Evolutionary conservation across 1,140 invertebrate genomes (phyloP).

Genomic region (Formica exsecta): DNA sequence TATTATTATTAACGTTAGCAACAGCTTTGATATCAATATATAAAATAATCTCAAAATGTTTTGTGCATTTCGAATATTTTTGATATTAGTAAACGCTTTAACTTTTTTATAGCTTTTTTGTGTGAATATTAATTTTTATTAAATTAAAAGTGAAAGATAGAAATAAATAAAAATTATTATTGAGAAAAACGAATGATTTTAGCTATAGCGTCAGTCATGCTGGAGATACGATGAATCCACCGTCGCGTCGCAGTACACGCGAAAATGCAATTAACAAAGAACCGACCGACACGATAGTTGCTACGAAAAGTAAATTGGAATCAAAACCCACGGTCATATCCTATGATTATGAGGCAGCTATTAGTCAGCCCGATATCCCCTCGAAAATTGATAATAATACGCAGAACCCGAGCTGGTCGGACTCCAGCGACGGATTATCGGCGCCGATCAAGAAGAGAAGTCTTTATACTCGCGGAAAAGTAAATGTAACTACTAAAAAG

Average conservation of each 20-base stretch:
- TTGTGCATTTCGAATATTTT: background rate
- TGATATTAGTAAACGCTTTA: background rate
- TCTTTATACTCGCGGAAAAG: background rate
- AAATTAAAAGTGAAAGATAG: background rate
- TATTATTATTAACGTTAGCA: background rate
- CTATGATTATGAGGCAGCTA: constrained; percentile 69
- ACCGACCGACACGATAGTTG: background rate
- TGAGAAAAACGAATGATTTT: constrained; percentile 3
- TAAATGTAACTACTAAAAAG: constrained; percentile 3
- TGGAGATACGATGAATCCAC: constrained; percentile 67
- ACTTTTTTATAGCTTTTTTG: background rate
- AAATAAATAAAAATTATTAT: background rate
- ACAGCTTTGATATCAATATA: background rate
- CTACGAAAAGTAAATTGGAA: constrained; percentile 21
- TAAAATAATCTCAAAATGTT: background rate
- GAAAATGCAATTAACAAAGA: constrained; percentile 38
- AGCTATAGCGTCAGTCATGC: constrained; percentile 65
- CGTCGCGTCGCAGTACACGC: constrained; percentile 42
- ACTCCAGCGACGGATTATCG: background rate
- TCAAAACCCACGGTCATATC: constrained; percentile 13
- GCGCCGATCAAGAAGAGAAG: background rate
- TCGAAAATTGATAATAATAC: constrained; percentile 21
- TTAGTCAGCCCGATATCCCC: constrained; percentile 68
- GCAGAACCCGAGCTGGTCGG: background rate
- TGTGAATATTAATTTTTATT: background rate